Conservation (phyloP, 1,140 invertebrate genomes). For the Drosophila chauvacae region DNA sequence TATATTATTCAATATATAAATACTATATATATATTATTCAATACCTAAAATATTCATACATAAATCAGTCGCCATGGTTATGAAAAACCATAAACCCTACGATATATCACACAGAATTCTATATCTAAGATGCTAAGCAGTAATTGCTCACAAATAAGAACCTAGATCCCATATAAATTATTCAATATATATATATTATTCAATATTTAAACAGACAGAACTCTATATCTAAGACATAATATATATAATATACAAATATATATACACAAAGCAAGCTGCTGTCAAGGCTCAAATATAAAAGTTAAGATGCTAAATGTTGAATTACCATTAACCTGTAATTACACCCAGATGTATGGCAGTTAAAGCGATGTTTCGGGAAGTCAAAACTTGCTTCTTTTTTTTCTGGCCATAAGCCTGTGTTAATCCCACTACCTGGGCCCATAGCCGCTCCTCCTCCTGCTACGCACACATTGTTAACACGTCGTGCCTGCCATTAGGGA, state of each 20-base stretch:
- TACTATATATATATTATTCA: neutral
- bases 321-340: neutral
- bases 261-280: neutral
- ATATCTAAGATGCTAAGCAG: neutral
- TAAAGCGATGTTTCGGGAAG: slow-evolving; percentile 3
- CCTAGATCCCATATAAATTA: neutral
- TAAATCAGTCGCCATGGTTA: too few species aligned
- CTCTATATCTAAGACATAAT: too few species aligned
- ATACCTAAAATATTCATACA: too few species aligned
- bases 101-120: too few species aligned
- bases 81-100: too few species aligned
- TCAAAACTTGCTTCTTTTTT: neutral
- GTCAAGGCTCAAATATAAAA: neutral
- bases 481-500: slow-evolving; percentile 11
- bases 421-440: neutral
- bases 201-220: too few species aligned
- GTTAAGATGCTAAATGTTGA: neutral
- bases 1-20: neutral
- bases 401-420: neutral
- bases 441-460: neutral
- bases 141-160: neutral
- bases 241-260: neutral
- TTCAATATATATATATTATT: neutral
- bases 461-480: slow-evolving; percentile 13
- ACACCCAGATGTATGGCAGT: neutral